Base-by-base conservation (phyloP, 2,113 vertebrate species). In the Aldabrachelys gigantea region DNA sequence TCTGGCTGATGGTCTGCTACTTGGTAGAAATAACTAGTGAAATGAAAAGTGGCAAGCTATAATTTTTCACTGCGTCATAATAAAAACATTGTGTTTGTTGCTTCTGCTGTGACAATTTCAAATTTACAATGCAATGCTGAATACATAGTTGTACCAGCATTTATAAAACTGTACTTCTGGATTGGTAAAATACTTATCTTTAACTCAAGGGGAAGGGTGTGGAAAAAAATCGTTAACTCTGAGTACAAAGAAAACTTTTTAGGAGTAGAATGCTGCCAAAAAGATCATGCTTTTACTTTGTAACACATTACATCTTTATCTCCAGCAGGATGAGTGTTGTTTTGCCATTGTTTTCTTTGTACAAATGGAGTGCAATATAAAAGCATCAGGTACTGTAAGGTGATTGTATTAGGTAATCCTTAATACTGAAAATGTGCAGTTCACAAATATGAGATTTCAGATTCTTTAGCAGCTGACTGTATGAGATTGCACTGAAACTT, bases 101-200 rank as follows among this genome's bases (percentile, higher is more conserved):
- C 92, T 96, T 92, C 91, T 90, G 75, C 84, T 94, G 84, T 94
- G 92, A 95, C 84, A 90, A 85, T 95, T 94, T 90, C 78, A 88
- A 53, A 95, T 97, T 96, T 95, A 84, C 35, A 89, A 1, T 62
- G 76, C 79, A 57, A 25, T 91, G 82, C 84, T 85, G 88, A 93
- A 65, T 82, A 80, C 0, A 0, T 87, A 90, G 41, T 88, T 94
- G 81, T 75, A 49, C 38, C 5, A 31, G 53, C 53, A 53, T 92
- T 88, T 72, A 21, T 41, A 25, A 62, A 75, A 38, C 4, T 91
- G 31, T 75, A 14, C 69, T 92, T 47, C 0, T 82, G 8, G 24
- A 25, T 85, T 85, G 89, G 11, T 57, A 84, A 54, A 14, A 19
- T 5, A 1, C 80, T 87, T 80, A 82, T 93, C 52, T 94, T 35